Percentiles rank a stretch among this genome's conserved stretches.
Conservation (phyloP, 2,888 invertebrate genomes). For the Brachyopa scutellaris region DNA sequence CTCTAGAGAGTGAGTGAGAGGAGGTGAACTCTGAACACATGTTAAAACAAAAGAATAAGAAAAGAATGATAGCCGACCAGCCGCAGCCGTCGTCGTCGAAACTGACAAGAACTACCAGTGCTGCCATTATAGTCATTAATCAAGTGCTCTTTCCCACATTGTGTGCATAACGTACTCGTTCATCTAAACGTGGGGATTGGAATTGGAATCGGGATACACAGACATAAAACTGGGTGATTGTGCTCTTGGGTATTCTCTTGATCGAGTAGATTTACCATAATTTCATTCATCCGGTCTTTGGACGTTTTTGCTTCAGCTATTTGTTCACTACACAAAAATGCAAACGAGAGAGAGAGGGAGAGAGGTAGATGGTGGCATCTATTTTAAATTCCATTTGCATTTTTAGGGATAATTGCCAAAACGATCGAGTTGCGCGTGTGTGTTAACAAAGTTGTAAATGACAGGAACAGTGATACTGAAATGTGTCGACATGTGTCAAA, state of each 20-base stretch:
- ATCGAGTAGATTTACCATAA: conserved; percentile 60
- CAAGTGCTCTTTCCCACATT: conserved; percentile 57
- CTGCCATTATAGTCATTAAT: conserved; percentile 52
- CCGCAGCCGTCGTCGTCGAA: conserved; percentile 2
- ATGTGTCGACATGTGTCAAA: conserved; percentile 1
- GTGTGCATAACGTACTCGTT: conserved; percentile 12
- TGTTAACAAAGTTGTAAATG: conserved; percentile 13
- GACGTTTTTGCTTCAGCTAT: background rate
- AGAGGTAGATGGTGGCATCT: background rate
- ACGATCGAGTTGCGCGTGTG: conserved; percentile 1
- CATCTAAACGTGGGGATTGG: background rate
- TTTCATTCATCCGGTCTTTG: conserved; percentile 57
- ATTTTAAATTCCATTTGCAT: conserved; percentile 49
- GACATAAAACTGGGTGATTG: conserved; percentile 32
- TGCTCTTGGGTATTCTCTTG: conserved; percentile 41
- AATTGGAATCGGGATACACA: background rate
- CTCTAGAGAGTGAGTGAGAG: background rate
- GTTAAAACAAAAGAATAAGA: conserved; percentile 21
- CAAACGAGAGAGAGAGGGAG: too few species aligned
- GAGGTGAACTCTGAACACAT: background rate
- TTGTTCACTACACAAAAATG: too few species aligned
- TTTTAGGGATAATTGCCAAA: conserved; percentile 37
- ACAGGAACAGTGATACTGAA: background rate
- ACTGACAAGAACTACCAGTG: conserved; percentile 49
- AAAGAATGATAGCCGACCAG: conserved; percentile 6